Percentiles rank a stretch among this genome's conserved stretches.
Evolutionary conservation across 2,888 invertebrate genomes (phyloP).

Genomic region (Macrophya alboannulata): DNA sequence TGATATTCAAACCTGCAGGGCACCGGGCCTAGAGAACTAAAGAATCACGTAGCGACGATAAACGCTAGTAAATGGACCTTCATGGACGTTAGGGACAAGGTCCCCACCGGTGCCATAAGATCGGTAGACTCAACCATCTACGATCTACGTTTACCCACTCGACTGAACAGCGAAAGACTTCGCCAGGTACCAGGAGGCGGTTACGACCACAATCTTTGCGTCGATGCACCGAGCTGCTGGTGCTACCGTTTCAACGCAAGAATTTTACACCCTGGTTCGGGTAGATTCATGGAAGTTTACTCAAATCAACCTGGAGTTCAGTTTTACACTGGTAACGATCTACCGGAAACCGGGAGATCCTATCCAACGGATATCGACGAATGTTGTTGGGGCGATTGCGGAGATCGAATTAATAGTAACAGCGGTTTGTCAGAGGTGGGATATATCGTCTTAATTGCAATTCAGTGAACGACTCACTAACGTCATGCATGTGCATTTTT

Average conservation of each 20-base stretch:
- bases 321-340: constrained; percentile 82
- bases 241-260: constrained; percentile 77
- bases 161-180: constrained; percentile 75
- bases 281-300: constrained; percentile 81
- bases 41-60: constrained; percentile 77
- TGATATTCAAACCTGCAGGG: constrained; percentile 68
- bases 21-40: constrained; percentile 74
- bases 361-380: constrained; percentile 63
- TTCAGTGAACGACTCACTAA: not conserved
- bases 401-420: constrained; percentile 32
- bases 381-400: constrained; percentile 50
- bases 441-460: not conserved
- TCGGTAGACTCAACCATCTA: constrained; percentile 76
- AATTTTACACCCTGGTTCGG: constrained; percentile 77
- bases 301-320: constrained; percentile 83
- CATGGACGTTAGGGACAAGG: constrained; percentile 74
- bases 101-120: constrained; percentile 74
- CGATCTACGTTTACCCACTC: constrained; percentile 80
- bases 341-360: constrained; percentile 71
- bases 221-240: constrained; percentile 71
- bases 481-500: not conserved
- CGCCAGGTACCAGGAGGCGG: constrained; percentile 79
- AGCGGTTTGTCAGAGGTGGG: not conserved
- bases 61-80: constrained; percentile 80
- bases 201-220: constrained; percentile 81